These are phyloP conservation scores for Tupaia tana DNA, from an alignment of 2,113 vertebrate genomes.

Conservation along the genomic window DNA sequence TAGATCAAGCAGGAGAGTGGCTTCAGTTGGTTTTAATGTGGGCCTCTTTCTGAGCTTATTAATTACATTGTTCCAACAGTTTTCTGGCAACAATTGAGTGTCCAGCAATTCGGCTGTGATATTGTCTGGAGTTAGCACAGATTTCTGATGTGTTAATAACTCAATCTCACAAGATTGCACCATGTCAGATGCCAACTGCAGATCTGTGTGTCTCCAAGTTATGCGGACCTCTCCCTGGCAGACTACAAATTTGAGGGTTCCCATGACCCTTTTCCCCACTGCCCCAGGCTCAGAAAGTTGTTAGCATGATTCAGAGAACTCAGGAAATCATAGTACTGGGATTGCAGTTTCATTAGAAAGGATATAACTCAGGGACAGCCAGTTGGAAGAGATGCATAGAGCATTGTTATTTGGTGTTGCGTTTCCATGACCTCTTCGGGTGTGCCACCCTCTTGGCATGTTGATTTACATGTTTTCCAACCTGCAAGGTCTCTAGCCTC, in stretches of 20 bases:
- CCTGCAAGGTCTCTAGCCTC: neutral
- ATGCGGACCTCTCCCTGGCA: neutral
- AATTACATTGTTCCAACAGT: slow-evolving; percentile 37
- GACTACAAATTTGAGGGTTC: neutral
- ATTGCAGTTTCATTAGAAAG: slow-evolving; percentile 35
- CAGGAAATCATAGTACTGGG: neutral
- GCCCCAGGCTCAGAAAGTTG: neutral
- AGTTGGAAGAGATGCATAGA: neutral
- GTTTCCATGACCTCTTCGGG: neutral
- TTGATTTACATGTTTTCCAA: neutral
- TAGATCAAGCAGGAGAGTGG: neutral
- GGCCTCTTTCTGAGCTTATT: neutral
- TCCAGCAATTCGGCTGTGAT: slow-evolving; percentile 12
- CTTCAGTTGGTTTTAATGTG: slow-evolving; percentile 48
- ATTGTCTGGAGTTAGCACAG: slow-evolving; percentile 8
- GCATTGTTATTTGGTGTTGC: neutral
- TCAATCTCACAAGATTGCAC: neutral
- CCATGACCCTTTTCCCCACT: no score
- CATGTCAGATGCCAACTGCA: neutral
- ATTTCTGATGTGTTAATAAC: neutral
- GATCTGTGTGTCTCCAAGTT: neutral
- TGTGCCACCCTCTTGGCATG: neutral
- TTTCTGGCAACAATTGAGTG: neutral
- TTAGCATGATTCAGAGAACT: neutral
- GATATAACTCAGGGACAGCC: neutral